Evolutionary conservation across 30 jellyfish, hydroid and myxozoan genomes (phyloP).

Genomic region (Rhopilema esculentum): DNA sequence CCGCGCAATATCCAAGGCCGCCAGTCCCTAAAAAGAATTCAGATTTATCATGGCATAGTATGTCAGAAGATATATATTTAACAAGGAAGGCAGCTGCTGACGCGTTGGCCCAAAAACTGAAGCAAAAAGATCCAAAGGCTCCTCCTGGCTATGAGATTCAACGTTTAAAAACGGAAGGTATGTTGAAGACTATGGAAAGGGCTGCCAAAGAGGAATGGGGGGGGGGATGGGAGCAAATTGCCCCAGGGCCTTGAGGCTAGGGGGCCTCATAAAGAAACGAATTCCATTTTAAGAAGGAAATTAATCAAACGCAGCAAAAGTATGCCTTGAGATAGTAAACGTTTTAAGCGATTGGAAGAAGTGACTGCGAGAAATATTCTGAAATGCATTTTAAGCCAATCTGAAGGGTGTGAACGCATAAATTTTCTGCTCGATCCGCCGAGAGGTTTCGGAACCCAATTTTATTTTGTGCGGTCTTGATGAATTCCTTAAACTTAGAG

Average conservation of each 20-base stretch:
- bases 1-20: not conserved
- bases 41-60: not conserved
- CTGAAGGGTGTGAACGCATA: too few relatives aligned
- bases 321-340: too few relatives aligned
- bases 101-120: not conserved
- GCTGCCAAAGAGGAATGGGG: not conserved
- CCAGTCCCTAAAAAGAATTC: not conserved
- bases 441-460: too few relatives aligned
- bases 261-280: not conserved
- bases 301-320: too few relatives aligned
- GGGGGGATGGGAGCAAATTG: not conserved
- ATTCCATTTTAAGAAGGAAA: too few relatives aligned
- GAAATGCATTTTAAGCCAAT: too few relatives aligned
- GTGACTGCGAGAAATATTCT: too few relatives aligned
- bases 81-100: not conserved
- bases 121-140: conserved; percentile 4
- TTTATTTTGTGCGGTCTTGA: too few relatives aligned
- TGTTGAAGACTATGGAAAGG: not conserved
- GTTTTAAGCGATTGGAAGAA: too few relatives aligned
- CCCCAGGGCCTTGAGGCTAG: too few relatives aligned
- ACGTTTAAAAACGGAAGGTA: not conserved
- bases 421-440: too few relatives aligned
- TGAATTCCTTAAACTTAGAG: too few relatives aligned
- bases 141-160: conserved; percentile 1
- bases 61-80: not conserved